Percentiles rank a stretch among this genome's conserved stretches.
phyloP scores from a whole-genome alignment of 2,113 vertebrate species.

The Axis porcinus region DNA sequence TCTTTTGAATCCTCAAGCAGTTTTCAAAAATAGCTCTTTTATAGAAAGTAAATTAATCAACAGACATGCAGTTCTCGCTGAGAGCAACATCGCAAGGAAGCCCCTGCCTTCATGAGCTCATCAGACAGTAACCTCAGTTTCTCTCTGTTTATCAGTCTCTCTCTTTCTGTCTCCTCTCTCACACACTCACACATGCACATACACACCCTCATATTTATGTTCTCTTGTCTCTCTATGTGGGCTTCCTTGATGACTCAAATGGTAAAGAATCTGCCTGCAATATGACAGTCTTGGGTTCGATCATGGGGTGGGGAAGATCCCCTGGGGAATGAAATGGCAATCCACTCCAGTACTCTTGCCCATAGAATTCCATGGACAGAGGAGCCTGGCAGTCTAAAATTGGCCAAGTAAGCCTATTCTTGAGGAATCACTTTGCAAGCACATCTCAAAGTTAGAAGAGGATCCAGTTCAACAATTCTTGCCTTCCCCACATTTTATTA shows the following conservation, averaged over 20 bases:
- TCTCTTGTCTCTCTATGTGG: neutral
- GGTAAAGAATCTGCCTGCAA: neutral
- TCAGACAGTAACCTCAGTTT: neutral
- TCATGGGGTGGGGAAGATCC: neutral
- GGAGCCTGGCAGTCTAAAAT: neutral
- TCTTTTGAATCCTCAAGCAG: slow-evolving; percentile 34
- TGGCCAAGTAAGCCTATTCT: neutral
- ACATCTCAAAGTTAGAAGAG: neutral
- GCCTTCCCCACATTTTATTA: neutral
- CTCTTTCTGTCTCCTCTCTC: neutral
- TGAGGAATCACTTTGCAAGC: neutral
- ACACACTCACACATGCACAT: neutral
- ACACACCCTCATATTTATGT: rapidly evolving
- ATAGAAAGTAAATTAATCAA: slow-evolving; percentile 46
- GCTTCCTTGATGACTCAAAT: neutral
- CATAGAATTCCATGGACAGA: neutral
- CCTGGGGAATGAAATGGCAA: neutral
- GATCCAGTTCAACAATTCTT: neutral
- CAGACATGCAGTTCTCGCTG: neutral
- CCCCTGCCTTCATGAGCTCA: neutral
- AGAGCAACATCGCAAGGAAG: neutral
- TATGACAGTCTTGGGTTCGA: neutral
- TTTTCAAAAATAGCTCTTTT: slow-evolving; percentile 52
- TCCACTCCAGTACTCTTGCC: neutral
- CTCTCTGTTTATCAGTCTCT: neutral